Evolutionary conservation across 2,113 vertebrate species (phyloP), one percentile per base, ranked within the genome.

Genomic region (Ramphastos sulfuratus): DNA sequence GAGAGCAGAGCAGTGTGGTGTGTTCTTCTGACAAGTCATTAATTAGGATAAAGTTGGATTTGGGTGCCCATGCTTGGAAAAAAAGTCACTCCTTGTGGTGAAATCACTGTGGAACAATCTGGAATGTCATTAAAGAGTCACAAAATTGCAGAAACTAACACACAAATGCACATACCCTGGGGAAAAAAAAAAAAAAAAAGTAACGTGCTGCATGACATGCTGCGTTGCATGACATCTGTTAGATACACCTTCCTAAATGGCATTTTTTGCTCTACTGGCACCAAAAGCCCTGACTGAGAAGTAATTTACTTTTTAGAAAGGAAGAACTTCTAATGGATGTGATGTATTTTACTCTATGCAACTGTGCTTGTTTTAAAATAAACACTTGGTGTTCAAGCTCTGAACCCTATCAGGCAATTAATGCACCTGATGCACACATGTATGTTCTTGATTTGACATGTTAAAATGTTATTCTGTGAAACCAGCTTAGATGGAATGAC

Each of bases 211-310:
- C 24, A 13, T 55, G 86, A 28, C n/a, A 9, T 48, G 23, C 75
- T 70, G 59, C 56, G 5, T 31, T 0, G 2, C 21, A 20, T 78
- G 95, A 70, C 91, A 90, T 76, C 55, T 79, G 78, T 87, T 73
- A 85, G 66, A 70, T 73, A 87, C 89, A 85, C 92, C 91, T 85
- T 82, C 89, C 69, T n/a, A 91, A 86, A 67, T 56, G 54, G 59
- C 25, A 20, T 0, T 74, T 87, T 90, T 69, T 82, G 80, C 74
- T 85, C 88, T 82, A 79, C 73, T 65, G 50, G n/a, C 55, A 37
- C 82, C 72, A 61, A 61, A 64, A 39, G 15, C 80, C 70, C 64
- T 50, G 76, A 3, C 14, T 30, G 77, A 89, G 39, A 21, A 50
- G 76, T n/a, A 55, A 48, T 31, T 69, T 65, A 4, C 46, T 60